Conservation (phyloP, 2,113 vertebrate species). For the Hystrix brachyura region DNA sequence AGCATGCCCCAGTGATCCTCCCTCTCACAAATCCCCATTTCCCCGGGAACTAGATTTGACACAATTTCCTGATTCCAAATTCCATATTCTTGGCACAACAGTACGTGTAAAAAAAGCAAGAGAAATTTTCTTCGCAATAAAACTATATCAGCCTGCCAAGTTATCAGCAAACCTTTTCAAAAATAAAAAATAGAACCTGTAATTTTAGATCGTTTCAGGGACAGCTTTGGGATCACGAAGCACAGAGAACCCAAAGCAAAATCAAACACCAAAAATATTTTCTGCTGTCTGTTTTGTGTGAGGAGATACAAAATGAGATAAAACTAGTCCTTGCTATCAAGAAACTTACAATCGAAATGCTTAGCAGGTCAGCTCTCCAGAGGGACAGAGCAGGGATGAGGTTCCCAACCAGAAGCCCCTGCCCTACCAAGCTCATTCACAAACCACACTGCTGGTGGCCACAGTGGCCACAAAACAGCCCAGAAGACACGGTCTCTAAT, state of each 20-base stretch:
- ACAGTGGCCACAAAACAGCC: neutral
- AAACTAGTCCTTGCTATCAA: slow-evolving; percentile 30
- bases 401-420: neutral
- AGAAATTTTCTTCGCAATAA: slow-evolving; percentile 50
- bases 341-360: neutral
- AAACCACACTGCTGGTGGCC: neutral
- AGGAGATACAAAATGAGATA: slow-evolving; percentile 26
- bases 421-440: neutral
- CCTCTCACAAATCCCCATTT: neutral
- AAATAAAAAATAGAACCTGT: slow-evolving; percentile 64
- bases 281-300: slow-evolving; percentile 47
- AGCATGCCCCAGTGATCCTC: neutral
- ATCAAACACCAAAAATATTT: slow-evolving; percentile 80
- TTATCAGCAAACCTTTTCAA: slow-evolving; percentile 70
- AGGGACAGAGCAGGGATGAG: neutral
- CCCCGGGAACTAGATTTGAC: slow-evolving; percentile 16
- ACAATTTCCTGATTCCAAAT: slow-evolving; percentile 36
- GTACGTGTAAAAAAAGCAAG: slow-evolving; percentile 1
- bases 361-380: neutral
- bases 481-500: neutral
- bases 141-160: slow-evolving; percentile 59
- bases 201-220: slow-evolving; percentile 57
- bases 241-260: slow-evolving; percentile 79
- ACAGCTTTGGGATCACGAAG: slow-evolving; percentile 72
- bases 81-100: slow-evolving; percentile 57